Conservation (phyloP, 1,140 invertebrate species). For the Aradophagus sp. region DNA sequence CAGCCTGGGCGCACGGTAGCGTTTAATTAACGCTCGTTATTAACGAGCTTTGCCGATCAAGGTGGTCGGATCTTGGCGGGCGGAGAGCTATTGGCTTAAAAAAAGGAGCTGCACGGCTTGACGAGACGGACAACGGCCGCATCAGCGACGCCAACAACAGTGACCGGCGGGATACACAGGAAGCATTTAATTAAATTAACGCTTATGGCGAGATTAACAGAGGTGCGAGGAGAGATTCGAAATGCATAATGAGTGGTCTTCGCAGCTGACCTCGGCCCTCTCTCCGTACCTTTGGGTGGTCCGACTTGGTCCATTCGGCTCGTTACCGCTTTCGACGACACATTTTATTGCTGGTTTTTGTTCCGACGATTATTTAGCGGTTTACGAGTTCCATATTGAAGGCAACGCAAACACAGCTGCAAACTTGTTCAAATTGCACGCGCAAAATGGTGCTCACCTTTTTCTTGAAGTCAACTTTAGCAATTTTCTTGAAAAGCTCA, state of each 20-base stretch:
- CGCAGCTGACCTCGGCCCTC: slow-evolving; percentile 59
- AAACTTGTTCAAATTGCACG: slow-evolving; percentile 33
- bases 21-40: slow-evolving; percentile 63
- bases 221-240: slow-evolving; percentile 74
- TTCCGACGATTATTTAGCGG: slow-evolving; percentile 70
- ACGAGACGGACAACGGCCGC: slow-evolving; percentile 55
- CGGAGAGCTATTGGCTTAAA: slow-evolving; percentile 45
- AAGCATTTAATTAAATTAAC: slow-evolving; percentile 76
- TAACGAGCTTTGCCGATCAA: slow-evolving; percentile 57
- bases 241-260: slow-evolving; percentile 73
- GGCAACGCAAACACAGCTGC: slow-evolving; percentile 27
- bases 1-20: slow-evolving; percentile 56
- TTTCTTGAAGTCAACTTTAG: no score
- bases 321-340: slow-evolving; percentile 69
- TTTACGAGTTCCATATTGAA: slow-evolving; percentile 66
- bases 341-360: slow-evolving; percentile 73
- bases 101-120: slow-evolving; percentile 58
- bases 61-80: slow-evolving; percentile 48
- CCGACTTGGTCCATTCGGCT: slow-evolving; percentile 65
- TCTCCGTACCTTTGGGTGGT: slow-evolving; percentile 73
- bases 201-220: slow-evolving; percentile 74
- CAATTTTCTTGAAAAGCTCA: no score
- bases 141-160: slow-evolving; percentile 42
- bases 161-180: slow-evolving; percentile 58
- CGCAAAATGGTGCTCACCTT: slow-evolving; percentile 40